Conservation (phyloP, 2,797 vertebrate species). For the Acanthurus leucopareius region DNA sequence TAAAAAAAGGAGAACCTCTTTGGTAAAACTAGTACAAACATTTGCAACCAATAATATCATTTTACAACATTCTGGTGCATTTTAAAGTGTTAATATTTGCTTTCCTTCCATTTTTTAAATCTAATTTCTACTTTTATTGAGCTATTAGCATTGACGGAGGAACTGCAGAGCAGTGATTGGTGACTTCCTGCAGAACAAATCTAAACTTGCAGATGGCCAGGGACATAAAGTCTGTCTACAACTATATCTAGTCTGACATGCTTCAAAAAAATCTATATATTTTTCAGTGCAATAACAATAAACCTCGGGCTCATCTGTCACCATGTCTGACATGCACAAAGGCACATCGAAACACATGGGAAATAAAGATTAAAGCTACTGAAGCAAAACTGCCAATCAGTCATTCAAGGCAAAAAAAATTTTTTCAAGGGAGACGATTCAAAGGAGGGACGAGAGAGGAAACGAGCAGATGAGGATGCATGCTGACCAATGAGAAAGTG, state of each 20-base stretch:
- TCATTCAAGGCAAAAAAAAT: constrained; percentile 32
- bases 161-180: not conserved
- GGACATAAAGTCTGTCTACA: not conserved
- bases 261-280: not conserved
- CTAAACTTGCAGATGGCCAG: not conserved
- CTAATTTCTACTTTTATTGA: not conserved
- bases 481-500: constrained; percentile 46
- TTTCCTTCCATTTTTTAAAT: not conserved
- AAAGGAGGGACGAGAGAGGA: constrained; percentile 7
- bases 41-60: not conserved
- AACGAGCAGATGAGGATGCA: constrained; percentile 40
- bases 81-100: not conserved
- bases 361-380: constrained; percentile 38
- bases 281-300: not conserved
- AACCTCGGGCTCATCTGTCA: constrained; percentile 42
- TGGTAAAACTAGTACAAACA: not conserved
- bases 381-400: constrained; percentile 38
- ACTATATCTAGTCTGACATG: not conserved
- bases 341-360: constrained; percentile 11
- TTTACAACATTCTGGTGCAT: not conserved
- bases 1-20: not conserved
- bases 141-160: not conserved
- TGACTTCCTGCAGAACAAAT: not conserved
- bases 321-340: constrained; percentile 16
- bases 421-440: constrained; percentile 5